Evolutionary conservation across 2,113 vertebrate species (phyloP).

Genomic region (Otocyon megalotis): DNA sequence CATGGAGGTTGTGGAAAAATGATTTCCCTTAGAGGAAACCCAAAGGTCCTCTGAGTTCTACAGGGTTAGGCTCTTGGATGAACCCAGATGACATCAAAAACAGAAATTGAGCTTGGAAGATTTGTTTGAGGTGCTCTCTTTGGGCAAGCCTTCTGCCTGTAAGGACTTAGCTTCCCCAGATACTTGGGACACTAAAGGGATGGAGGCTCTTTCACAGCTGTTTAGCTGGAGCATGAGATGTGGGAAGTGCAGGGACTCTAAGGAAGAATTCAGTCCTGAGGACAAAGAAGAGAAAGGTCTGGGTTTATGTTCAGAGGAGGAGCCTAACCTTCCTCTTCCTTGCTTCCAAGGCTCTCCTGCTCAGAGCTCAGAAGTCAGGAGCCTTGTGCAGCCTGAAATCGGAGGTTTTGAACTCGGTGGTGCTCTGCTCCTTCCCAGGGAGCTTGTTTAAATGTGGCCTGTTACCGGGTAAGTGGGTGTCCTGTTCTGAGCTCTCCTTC

Average conservation of each 20-base stretch:
- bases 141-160: background rate
- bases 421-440: background rate
- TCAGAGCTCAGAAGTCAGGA: background rate
- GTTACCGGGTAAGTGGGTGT: background rate
- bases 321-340: background rate
- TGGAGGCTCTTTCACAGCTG: constrained; percentile 47
- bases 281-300: background rate
- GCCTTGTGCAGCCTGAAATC: background rate
- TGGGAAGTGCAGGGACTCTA: background rate
- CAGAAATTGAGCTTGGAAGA: constrained; percentile 56
- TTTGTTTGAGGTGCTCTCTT: constrained; percentile 53
- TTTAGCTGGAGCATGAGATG: background rate
- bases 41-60: constrained; percentile 11
- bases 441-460: background rate
- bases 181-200: constrained; percentile 39
- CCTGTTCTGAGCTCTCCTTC: background rate
- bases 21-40: constrained; percentile 48
- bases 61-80: constrained; percentile 9
- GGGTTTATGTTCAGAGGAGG: background rate
- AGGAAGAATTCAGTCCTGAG: background rate
- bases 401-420: background rate
- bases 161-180: constrained; percentile 62
- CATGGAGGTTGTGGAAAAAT: constrained; percentile 56
- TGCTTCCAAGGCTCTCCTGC: background rate
- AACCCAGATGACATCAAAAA: constrained; percentile 61